Conservation (phyloP, 2,797 vertebrate genomes). For the Oryzias dopingdopingensis region DNA sequence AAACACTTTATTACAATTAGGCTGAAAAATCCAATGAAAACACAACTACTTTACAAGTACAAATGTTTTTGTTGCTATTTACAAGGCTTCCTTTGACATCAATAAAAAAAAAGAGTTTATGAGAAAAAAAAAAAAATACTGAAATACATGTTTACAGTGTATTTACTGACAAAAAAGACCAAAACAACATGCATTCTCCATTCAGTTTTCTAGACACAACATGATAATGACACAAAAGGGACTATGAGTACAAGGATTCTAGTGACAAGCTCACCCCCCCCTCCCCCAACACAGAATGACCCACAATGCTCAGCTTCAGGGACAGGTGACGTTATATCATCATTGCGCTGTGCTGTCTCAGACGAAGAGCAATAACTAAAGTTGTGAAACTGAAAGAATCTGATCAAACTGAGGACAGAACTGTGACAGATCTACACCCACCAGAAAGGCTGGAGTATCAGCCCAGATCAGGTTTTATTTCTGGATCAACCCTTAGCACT, state of each 20-base stretch:
- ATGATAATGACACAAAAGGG: constrained; percentile 67
- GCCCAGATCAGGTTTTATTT: background rate
- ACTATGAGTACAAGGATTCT: constrained; percentile 69
- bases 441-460: constrained; percentile 6
- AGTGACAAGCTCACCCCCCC: constrained; percentile 47
- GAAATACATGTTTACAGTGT: constrained; percentile 80
- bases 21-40: constrained; percentile 87
- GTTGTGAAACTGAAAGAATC: constrained; percentile 26
- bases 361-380: constrained; percentile 1
- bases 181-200: constrained; percentile 74
- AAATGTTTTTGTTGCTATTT: constrained; percentile 86
- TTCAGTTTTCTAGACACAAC: constrained; percentile 68
- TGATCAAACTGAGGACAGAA: constrained; percentile 31
- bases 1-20: constrained; percentile 94
- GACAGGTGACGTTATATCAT: constrained; percentile 24
- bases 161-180: constrained; percentile 69
- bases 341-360: constrained; percentile 19
- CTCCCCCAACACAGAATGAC: constrained; percentile 22
- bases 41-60: constrained; percentile 91
- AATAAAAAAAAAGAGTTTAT: constrained; percentile 71
- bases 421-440: constrained; percentile 14
- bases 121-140: constrained; percentile 76
- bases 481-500: too few relatives aligned
- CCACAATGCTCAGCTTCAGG: constrained; percentile 39
- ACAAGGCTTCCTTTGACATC: constrained; percentile 76